These are phyloP conservation scores for Heterodera schachtii DNA, from an alignment of 1,140 invertebrate genomes.

Conservation along the genomic window DNA sequence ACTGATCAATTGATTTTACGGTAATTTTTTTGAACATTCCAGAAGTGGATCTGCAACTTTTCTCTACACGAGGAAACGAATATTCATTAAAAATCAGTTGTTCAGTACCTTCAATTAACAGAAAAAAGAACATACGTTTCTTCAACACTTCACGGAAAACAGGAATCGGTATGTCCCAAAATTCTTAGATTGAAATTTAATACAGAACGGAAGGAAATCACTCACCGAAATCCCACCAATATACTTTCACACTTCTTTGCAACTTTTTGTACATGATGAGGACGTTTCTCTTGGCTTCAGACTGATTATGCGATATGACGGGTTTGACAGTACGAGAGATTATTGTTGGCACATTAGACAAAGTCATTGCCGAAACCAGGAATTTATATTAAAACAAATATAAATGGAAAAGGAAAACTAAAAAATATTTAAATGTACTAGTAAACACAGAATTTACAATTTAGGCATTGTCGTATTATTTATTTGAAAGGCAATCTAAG, in stretches of 20 bases:
- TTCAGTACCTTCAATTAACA: too few species aligned
- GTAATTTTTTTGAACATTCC: too few species aligned
- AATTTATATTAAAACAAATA: neutral
- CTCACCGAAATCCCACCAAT: constrained; percentile 24
- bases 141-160: constrained; percentile 29
- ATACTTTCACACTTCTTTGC: neutral
- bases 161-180: constrained; percentile 23
- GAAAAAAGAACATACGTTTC: constrained; percentile 1
- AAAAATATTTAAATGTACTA: too few species aligned
- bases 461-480: too few species aligned
- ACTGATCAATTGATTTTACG: too few species aligned
- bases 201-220: neutral
- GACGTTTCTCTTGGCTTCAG: constrained; percentile 7
- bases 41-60: too few species aligned
- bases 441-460: too few species aligned
- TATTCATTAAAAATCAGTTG: too few species aligned
- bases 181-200: constrained; percentile 2
- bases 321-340: constrained; percentile 22
- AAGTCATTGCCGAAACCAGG: neutral
- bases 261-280: constrained; percentile 20
- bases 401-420: neutral
- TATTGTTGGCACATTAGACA: neutral
- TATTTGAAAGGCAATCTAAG: neutral
- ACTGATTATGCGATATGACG: constrained; percentile 5
- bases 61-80: too few species aligned